These are phyloP conservation scores for Diploptera punctata DNA, from an alignment of 2,888 invertebrate species.

Conservation along the genomic window DNA sequence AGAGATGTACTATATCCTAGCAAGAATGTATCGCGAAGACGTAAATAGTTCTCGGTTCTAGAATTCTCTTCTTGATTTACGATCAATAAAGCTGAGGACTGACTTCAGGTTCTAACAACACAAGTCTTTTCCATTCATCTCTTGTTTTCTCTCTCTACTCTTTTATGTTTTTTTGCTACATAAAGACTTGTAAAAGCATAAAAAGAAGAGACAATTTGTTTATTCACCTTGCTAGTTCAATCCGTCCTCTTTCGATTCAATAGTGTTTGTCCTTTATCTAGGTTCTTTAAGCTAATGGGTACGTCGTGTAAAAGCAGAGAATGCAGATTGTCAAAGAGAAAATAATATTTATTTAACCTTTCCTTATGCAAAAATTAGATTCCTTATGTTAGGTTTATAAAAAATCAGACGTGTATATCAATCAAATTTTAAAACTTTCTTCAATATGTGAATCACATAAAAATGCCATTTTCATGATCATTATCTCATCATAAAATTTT, in stretches of 20 bases:
- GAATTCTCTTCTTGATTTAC: constrained; percentile 7
- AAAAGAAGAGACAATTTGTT: neutral
- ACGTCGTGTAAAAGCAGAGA: no score
- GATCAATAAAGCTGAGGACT: constrained; percentile 2
- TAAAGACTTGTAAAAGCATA: neutral
- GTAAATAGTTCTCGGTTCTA: neutral
- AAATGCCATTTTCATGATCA: no score
- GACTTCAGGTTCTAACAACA: neutral
- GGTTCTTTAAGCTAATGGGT: no score
- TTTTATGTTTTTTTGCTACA: neutral
- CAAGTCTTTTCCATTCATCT: neutral
- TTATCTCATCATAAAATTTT: no score
- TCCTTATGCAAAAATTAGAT: no score
- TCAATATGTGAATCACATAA: no score
- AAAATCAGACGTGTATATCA: no score
- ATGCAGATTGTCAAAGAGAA: no score
- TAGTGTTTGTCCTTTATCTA: no score
- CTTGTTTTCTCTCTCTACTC: neutral
- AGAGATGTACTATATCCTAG: neutral
- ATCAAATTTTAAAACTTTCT: no score
- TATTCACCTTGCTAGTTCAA: neutral
- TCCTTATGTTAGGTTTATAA: no score
- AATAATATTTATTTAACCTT: no score
- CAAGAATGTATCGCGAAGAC: neutral
- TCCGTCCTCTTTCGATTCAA: neutral